Conservation (phyloP, 2,797 vertebrate species). For the Crenuchus spilurus region DNA sequence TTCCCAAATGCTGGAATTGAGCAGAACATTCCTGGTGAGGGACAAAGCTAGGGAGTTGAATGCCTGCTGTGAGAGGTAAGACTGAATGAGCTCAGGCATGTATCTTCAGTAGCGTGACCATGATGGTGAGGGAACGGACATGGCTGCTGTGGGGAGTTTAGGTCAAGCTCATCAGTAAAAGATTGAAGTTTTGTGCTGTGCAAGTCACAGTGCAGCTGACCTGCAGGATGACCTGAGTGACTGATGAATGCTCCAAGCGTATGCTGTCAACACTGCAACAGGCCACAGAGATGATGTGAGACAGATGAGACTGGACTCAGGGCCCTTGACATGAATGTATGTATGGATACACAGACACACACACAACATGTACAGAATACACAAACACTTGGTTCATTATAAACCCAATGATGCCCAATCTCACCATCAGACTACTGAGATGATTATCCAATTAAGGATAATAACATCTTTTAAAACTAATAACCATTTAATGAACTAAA, state of each 20-base stretch:
- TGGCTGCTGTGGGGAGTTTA: constrained; percentile 21
- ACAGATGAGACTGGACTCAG: constrained; percentile 47
- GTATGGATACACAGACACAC: constrained; percentile 32
- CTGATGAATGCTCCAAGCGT: constrained; percentile 47
- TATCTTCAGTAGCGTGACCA: constrained; percentile 39
- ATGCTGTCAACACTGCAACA: constrained; percentile 47
- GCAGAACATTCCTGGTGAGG: constrained; percentile 16
- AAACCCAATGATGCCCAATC: background rate
- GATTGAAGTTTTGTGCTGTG: constrained; percentile 30
- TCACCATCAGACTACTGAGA: too few relatives aligned
- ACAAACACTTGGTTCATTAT: background rate
- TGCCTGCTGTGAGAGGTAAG: constrained; percentile 19
- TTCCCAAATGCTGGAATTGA: background rate
- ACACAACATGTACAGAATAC: constrained; percentile 3
- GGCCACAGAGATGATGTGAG: constrained; percentile 42
- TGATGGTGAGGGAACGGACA: constrained; percentile 43
- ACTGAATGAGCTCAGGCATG: constrained; percentile 30
- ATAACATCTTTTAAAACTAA: too few relatives aligned
- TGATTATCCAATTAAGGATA: too few relatives aligned
- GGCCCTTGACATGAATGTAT: constrained; percentile 47
- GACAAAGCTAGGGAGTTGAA: constrained; percentile 10
- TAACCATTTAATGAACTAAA: too few relatives aligned
- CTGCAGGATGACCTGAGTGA: constrained; percentile 37
- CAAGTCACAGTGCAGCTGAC: constrained; percentile 46
- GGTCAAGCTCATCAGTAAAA: constrained; percentile 46